Base-by-base conservation (phyloP, 1,140 invertebrate genomes). In the Metaphire vulgaris region DNA sequence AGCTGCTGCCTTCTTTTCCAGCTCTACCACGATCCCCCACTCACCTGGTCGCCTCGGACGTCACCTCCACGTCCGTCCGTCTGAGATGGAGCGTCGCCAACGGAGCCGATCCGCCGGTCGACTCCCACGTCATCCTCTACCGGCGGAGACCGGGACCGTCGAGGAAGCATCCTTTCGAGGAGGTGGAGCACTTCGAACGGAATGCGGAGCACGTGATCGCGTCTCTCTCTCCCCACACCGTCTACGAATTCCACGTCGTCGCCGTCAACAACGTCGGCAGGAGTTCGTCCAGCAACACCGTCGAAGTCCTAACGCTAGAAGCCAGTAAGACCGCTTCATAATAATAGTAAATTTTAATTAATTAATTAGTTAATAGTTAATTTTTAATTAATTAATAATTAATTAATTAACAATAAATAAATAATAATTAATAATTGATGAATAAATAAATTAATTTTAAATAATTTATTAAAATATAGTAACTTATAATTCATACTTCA, bases 51-150 rank as follows among this genome's bases (percentile, higher is more conserved):
- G 91, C 93, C 1, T 95, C 93, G 0, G 95, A 98, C 83, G 92
- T 97, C 71, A 96, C 94, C 0, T 92, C 95, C 1, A 95, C 93
- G 0, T 94, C 94, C 0, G 93, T 97, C 12, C 90, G 93, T 76
- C 88, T 98, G 73, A 91, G 92, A 0, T 98, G 96, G 96, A 92
- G 92, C 0, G 95, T 95, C 85, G 87, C 87, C 72, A 92, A 91
- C 82, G 41, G 41, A 56, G 91, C 83, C 41, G 90, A 87, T 89
- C 92, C 95, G 79, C 92, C 95, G 79, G 90, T 96, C n/a, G 91
- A 92, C 78, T 96, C 97, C 83, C 98, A 97, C 87, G 93, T 96
- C 66, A 94, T 98, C 78, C 93, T 96, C 83, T 97, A 96, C 88
- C 97, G 96, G 84, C 93, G 94, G 1, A 94, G 94, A 87, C 77